phyloP scores from a whole-genome alignment of 2,797 vertebrate species.

The Florisuga fusca region DNA sequence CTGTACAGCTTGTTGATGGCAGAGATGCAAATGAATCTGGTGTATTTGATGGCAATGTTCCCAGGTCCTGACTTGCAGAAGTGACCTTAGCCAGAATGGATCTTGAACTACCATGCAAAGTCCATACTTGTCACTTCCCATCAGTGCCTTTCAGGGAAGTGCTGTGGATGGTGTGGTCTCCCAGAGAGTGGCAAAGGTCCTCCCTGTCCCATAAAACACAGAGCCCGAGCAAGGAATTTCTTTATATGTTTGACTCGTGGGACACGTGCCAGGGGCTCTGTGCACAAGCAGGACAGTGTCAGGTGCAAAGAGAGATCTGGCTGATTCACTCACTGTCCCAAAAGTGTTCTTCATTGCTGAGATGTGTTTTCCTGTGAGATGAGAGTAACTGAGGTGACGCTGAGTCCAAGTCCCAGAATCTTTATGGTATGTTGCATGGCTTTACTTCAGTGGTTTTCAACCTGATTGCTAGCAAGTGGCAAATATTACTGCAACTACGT shows the following conservation, averaged over 20 bases:
- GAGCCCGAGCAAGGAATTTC: neutral
- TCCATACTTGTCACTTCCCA: neutral
- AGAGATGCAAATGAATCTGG: neutral
- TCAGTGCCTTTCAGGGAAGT: neutral
- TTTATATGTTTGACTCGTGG: accelerated
- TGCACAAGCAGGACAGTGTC: neutral
- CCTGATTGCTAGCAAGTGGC: neutral
- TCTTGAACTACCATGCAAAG: neutral
- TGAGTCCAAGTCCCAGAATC: neutral
- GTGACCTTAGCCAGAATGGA: neutral
- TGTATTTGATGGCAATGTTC: neutral
- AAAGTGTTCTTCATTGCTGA: neutral
- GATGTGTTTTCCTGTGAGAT: neutral
- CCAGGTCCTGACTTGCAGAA: neutral
- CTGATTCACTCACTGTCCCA: neutral
- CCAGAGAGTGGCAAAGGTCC: neutral
- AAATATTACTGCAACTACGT: neutral
- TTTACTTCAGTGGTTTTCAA: neutral
- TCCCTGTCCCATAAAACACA: neutral
- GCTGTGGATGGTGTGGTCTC: neutral
- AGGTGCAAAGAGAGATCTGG: accelerated
- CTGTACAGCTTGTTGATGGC: neutral
- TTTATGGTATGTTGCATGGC: neutral
- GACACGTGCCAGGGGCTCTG: neutral
- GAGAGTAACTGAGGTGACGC: accelerated